These are phyloP conservation scores for Melanargia galathea DNA, from an alignment of 2,888 invertebrate genomes.

Conservation along the genomic window DNA sequence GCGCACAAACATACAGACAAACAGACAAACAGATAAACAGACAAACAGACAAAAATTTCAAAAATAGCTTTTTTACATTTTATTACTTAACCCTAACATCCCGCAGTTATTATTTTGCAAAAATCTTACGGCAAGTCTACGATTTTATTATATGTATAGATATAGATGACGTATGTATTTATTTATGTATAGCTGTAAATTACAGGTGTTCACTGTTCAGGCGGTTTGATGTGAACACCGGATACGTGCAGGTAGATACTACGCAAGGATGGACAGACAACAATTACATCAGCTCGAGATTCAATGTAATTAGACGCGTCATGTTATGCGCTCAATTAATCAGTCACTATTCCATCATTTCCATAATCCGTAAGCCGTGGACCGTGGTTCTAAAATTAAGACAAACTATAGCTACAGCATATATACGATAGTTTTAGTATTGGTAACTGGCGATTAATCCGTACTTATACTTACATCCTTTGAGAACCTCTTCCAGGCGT, in stretches of 20 bases:
- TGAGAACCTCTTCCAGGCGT: no score
- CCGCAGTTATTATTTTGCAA: no score
- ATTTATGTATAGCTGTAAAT: neutral
- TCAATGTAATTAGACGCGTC: conserved; percentile 63
- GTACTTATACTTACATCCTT: no score
- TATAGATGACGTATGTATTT: neutral
- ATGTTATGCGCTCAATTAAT: conserved; percentile 68
- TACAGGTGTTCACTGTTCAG: neutral
- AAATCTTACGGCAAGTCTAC: no score
- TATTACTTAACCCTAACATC: no score
- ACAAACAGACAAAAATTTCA: no score
- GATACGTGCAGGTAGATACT: neutral
- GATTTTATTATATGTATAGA: no score
- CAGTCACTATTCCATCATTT: conserved; percentile 39
- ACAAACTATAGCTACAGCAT: neutral
- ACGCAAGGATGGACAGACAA: conserved; percentile 23
- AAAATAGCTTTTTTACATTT: no score
- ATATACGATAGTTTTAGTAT: neutral
- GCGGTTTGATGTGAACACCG: neutral
- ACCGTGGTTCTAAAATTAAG: conserved; percentile 4
- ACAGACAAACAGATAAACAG: no score
- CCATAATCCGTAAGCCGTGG: conserved; percentile 17
- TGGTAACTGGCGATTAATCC: no score
- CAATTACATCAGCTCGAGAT: conserved; percentile 37
- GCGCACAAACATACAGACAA: no score